Evolutionary conservation across 2,888 invertebrate species (phyloP), one percentile per base, ranked within the genome.

Genomic region (Mesopsocus fuscifrons): DNA sequence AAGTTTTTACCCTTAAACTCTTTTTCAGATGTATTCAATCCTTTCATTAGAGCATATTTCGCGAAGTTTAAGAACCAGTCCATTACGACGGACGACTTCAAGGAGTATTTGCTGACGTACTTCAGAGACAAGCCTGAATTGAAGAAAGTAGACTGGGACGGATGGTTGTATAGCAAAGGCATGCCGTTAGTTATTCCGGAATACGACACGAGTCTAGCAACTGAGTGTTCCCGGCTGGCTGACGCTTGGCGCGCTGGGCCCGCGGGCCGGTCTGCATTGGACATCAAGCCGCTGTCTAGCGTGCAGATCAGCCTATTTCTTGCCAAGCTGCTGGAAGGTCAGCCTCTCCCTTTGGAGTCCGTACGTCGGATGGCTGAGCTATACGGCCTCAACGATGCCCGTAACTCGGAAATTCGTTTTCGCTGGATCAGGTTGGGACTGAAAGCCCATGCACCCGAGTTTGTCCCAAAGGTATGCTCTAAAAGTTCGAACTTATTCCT

Each of bases 181-280:
- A 85, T 94, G 84, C 94, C 94, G 1, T 81, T 82, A 1, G 65
- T 79, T 15, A 81, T 83, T 54, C 89, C 89, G 4, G 62, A 72
- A 72, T 80, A 74, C 55, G 78, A 88, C 59, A 69, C 66, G 34
- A 67, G 73, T 2, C 63, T 84, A 52, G 69, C 71, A 1, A 65
- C 73, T 48, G 68, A 66, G 1, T 76, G 79, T 47, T 65, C 63
- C 3, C 55, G 64, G 1, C 60, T 85, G 6, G 62, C 71, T 3
- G 54, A 65, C 3, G 58, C 65, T 42, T 77, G 80, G 74, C 53
- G 64, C 13, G 52, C 59, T 2, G 57, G 57, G 0, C 47, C 55
- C 2, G 57, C 61, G 0, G 20, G 20, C 4, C n/a, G 17, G 9
- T 18, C 18, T 21, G 21, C n/a, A 5, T 3, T 3, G n/a, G 76